Conservation (phyloP, 2,797 vertebrate genomes). For the Pseudomugil tenellus region DNA sequence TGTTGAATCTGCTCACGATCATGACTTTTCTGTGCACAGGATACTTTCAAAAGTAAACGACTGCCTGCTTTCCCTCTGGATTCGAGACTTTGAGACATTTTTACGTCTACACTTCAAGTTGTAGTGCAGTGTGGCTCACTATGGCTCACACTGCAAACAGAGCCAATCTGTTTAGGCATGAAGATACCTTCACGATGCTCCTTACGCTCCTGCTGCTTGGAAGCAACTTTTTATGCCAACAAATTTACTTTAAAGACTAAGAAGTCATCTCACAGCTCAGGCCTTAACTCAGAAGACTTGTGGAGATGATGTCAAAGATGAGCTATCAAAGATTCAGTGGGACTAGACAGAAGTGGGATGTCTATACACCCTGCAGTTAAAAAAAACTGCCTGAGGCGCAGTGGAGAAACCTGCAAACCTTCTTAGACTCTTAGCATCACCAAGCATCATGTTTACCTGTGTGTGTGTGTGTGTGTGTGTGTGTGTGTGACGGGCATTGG, state of each 20-base stretch:
- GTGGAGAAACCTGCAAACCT: slow-evolving; percentile 10
- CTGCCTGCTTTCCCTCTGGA: slow-evolving; percentile 40
- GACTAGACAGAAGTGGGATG: slow-evolving; percentile 20
- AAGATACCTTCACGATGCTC: slow-evolving; percentile 8
- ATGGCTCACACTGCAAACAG: neutral
- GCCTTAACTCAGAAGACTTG: slow-evolving; percentile 49
- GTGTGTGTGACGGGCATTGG: slow-evolving; percentile 4
- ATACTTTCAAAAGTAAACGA: slow-evolving; percentile 36
- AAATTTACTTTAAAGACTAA: slow-evolving; percentile 25
- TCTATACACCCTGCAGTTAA: slow-evolving; percentile 26
- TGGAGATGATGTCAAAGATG: slow-evolving; percentile 13
- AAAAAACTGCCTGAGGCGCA: slow-evolving; percentile 3
- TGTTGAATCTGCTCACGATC: slow-evolving; percentile 35
- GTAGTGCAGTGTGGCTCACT: slow-evolving; percentile 8
- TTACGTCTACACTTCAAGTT: slow-evolving; percentile 9
- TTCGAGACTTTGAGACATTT: slow-evolving; percentile 28
- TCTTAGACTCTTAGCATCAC: slow-evolving; percentile 22
- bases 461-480: too few relatives aligned
- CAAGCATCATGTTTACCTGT: slow-evolving; percentile 5
- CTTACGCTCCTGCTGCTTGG: neutral
- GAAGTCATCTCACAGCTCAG: slow-evolving; percentile 33
- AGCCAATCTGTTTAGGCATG: slow-evolving; percentile 11
- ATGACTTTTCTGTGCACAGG: slow-evolving; percentile 20
- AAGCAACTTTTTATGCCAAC: slow-evolving; percentile 24
- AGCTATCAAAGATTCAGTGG: slow-evolving; percentile 20